phyloP scores from a whole-genome alignment of 2,797 vertebrate genomes.

The Oreochromis mossambicus region DNA sequence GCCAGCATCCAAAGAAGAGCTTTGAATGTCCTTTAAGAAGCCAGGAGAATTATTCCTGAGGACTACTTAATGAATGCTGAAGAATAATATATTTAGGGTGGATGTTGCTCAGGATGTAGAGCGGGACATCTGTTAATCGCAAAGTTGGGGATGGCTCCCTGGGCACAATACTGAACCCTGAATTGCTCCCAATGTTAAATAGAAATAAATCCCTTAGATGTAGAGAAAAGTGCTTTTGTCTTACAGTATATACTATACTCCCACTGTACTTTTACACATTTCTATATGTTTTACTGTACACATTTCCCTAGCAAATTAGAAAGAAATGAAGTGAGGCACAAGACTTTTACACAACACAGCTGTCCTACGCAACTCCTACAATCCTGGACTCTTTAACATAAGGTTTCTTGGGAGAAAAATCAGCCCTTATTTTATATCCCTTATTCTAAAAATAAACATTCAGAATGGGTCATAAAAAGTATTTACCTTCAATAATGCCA shows the following conservation, averaged over 20 bases:
- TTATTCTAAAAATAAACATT: not conserved
- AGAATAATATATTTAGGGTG: not conserved
- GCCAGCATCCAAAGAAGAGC: not conserved
- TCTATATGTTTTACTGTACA: accelerated
- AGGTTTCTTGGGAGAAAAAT: not conserved
- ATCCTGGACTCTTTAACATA: not conserved
- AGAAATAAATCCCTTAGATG: not conserved
- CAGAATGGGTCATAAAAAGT: not conserved
- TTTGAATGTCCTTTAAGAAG: not conserved
- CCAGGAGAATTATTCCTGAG: not conserved
- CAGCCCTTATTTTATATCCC: not conserved
- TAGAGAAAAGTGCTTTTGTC: not conserved
- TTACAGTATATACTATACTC: not conserved
- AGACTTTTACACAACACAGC: not conserved
- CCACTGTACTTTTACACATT: not conserved
- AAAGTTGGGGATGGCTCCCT: accelerated
- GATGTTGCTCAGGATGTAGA: not conserved
- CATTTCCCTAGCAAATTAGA: not conserved
- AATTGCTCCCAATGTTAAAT: not conserved
- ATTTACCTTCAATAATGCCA: constrained; percentile 59
- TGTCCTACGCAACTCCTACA: not conserved
- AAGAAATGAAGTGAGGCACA: not conserved
- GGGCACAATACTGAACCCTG: not conserved
- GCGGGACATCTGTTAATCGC: accelerated
- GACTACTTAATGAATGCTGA: not conserved